Evolutionary conservation across 2,113 vertebrate species (phyloP).

Genomic region (Isurus oxyrinchus): DNA sequence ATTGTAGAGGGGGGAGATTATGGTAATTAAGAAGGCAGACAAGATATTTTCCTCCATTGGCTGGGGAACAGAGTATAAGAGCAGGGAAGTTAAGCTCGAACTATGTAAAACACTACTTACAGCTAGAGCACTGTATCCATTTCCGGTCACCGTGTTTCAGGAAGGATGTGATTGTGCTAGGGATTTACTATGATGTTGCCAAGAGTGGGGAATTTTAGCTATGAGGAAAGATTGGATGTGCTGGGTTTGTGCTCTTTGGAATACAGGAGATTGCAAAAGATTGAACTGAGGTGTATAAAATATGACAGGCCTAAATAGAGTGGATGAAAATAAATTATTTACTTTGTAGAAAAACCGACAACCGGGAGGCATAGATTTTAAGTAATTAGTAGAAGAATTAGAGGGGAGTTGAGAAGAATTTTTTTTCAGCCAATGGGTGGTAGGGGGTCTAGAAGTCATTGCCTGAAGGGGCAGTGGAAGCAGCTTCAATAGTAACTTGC

Average conservation of each 20-base stretch:
- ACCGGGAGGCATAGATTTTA: no score
- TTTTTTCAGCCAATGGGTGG: not conserved
- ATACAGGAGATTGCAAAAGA: no score
- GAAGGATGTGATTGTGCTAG: no score
- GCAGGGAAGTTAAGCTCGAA: not conserved
- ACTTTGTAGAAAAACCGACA: no score
- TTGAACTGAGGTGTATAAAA: no score
- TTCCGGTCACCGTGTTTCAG: no score
- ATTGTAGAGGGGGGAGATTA: not conserved
- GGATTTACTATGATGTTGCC: no score
- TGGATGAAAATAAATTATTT: no score
- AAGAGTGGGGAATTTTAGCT: not conserved
- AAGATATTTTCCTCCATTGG: not conserved
- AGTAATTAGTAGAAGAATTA: not conserved
- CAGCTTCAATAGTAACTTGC: not conserved
- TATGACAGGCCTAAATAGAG: no score
- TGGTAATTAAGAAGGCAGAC: not conserved
- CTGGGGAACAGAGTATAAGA: not conserved
- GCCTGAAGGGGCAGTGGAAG: not conserved
- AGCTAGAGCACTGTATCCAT: not conserved
- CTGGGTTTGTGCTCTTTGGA: no score
- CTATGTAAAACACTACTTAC: not conserved
- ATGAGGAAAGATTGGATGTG: no score
- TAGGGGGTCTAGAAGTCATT: not conserved
- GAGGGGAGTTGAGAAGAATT: not conserved